Percentiles rank a stretch among this genome's conserved stretches.
These are phyloP conservation scores for Odontothrips loti DNA, from an alignment of 2,888 invertebrate species.

Conservation along the genomic window DNA sequence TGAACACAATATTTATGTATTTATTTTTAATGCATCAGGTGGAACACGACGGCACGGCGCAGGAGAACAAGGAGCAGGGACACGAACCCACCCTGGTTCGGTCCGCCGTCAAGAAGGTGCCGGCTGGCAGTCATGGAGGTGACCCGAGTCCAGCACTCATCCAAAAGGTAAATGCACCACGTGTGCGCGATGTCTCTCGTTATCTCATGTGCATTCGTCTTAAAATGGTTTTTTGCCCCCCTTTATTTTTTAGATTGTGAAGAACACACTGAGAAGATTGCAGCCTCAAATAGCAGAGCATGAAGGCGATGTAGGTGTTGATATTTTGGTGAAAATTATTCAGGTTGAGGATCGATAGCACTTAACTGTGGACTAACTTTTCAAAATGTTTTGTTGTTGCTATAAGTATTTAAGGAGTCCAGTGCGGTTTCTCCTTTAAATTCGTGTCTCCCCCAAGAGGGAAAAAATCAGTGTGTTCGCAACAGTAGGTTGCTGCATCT, in stretches of 20 bases:
- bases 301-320: not conserved
- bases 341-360: not conserved
- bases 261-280: constrained; percentile 6
- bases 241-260: not conserved
- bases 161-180: not conserved
- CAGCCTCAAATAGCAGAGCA: constrained; percentile 10
- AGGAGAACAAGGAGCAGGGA: not conserved
- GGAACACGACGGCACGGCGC: not conserved
- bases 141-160: constrained; percentile 3
- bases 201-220: not conserved
- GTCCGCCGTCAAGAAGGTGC: not conserved
- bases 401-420: too few species aligned
- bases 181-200: not conserved
- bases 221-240: not conserved
- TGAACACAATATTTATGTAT: not conserved
- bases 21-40: not conserved
- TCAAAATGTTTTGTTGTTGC: not conserved
- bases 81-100: not conserved
- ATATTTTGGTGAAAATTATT: not conserved
- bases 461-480: too few species aligned
- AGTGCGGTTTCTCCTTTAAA: too few species aligned
- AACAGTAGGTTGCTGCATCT: too few species aligned
- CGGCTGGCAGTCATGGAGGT: not conserved
- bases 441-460: too few species aligned
- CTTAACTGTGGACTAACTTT: not conserved